These are phyloP conservation scores for Myrmophylax atrothorax DNA, from an alignment of 2,113 vertebrate species.

Conservation along the genomic window DNA sequence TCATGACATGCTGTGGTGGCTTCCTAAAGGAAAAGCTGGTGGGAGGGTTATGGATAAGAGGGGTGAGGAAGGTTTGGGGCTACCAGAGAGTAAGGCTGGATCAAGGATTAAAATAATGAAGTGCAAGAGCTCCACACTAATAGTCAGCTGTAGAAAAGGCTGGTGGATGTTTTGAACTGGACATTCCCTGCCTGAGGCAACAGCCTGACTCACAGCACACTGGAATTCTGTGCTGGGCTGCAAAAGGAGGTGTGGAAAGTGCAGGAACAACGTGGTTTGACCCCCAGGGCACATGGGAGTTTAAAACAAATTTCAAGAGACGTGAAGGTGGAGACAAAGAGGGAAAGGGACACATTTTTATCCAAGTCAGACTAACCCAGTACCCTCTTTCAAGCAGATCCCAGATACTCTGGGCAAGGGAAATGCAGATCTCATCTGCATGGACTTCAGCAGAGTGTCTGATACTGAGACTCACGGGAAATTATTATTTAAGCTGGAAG, in stretches of 20 bases:
- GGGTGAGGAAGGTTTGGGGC: background rate
- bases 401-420: background rate
- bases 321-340: background rate
- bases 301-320: background rate
- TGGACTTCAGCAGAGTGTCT: background rate
- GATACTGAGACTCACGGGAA: background rate
- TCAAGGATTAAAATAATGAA: background rate
- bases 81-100: background rate
- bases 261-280: rapidly evolving
- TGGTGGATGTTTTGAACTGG: background rate
- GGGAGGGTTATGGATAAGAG: background rate
- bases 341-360: background rate
- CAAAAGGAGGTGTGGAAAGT: background rate
- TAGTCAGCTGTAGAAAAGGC: background rate
- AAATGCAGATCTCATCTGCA: background rate
- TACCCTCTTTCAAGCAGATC: background rate
- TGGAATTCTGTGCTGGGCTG: background rate
- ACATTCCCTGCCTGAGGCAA: background rate
- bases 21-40: background rate
- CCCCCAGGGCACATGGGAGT: too few relatives aligned
- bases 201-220: background rate
- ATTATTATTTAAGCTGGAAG: background rate
- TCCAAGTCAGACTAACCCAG: background rate
- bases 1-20: rapidly evolving
- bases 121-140: background rate